phyloP scores from a whole-genome alignment of 2,113 vertebrate species.

The Colossoma macropomum region DNA sequence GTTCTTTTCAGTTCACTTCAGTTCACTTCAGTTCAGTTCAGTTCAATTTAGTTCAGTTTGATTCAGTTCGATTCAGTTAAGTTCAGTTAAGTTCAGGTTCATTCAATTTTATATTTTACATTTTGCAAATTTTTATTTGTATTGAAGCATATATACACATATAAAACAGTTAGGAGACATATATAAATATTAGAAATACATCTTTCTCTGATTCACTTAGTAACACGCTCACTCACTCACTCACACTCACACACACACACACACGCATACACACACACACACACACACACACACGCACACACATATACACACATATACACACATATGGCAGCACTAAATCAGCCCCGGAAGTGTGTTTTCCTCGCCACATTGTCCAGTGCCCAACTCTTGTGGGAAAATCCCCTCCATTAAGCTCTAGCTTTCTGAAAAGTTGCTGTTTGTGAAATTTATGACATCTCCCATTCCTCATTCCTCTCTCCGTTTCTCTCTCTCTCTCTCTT shows the following conservation, averaged over 20 bases:
- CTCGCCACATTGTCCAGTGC: not conserved
- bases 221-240: not conserved
- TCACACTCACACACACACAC: conserved; percentile 6
- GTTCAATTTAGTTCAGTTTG: not conserved
- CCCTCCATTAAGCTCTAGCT: not conserved
- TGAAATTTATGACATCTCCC: not conserved
- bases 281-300: conserved; percentile 3
- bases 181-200: not conserved
- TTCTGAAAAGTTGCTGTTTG: not conserved
- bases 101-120: not conserved
- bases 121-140: no score
- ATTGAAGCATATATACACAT: no score
- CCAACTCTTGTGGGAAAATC: not conserved
- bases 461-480: conserved; percentile 4
- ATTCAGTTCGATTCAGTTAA: not conserved
- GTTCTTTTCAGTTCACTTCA: not conserved
- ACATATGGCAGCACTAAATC: not conserved
- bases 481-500: conserved; percentile 36
- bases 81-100: no score
- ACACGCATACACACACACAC: conserved; percentile 4
- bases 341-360: not conserved
- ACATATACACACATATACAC: not conserved
- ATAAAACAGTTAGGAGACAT: no score
- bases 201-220: no score
- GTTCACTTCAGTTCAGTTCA: not conserved